Base-by-base conservation (phyloP, 1,140 invertebrate genomes). In the Atopsyche davidsoni region DNA sequence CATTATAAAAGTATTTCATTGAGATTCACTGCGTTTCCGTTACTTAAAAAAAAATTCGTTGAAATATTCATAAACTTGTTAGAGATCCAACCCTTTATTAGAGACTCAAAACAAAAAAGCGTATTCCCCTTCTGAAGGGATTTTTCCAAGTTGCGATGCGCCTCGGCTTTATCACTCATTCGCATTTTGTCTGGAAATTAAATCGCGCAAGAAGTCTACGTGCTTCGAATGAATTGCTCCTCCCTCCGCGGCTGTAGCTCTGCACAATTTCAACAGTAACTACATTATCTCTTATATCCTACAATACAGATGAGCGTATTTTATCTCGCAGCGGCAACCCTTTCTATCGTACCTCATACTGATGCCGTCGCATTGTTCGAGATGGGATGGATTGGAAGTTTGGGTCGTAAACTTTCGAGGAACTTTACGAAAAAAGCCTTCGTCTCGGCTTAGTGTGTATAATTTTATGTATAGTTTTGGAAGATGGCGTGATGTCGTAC, bases 231-330 rank as follows among this genome's bases (percentile, higher is more conserved):
- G 47, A 46, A 39, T 40, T 36, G 43, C 34, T 19, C 41, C 48
- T 41, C 47, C 40, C 39, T 32, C 35, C 23, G 47, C 38, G 23
- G 39, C 34, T 52, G 31, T 40, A 46, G 31, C 45, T 45, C 34
- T 48, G 51, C 46, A 57, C 55, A 57, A 57, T 57, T 58, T 54
- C 51, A 55, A 36, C 43, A 40, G 18, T 58, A 58, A 58, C 56
- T 55, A 48, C 56, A 55, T 58, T 58, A 58, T 53, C 46, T 46
- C 24, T 22, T 45, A 45, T 46, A 48, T 51, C 45, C 49, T 45
- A 32, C 40, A 44, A 46, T 50, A 44, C 46, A 24, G 38, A 45
- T 39, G 47, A 43, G 31, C 38, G 48, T 50, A 50, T 50, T 50
- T 43, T 50, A 49, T 49, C 31, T 50, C 25, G 38, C 36, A 41